Conservation (phyloP, 2,113 vertebrate genomes). For the Eretmochelys imbricata region DNA sequence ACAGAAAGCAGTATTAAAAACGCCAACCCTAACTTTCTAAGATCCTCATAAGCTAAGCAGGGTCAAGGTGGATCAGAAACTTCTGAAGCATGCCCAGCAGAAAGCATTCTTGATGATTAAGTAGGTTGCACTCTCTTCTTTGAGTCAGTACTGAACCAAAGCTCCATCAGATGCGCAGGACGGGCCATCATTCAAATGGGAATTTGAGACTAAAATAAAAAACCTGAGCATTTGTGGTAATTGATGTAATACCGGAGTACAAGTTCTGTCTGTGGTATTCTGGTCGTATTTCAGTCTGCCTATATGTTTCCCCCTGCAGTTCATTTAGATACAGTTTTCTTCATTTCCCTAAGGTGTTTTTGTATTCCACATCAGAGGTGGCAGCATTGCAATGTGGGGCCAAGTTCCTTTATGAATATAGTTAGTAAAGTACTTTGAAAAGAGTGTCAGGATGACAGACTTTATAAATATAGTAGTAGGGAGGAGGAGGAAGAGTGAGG, state of each 20-base stretch:
- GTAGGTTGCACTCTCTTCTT: background rate
- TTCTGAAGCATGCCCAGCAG: background rate
- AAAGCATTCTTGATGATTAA: background rate
- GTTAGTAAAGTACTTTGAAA: constrained; percentile 3
- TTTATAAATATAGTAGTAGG: background rate
- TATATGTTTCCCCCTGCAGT: constrained; percentile 50
- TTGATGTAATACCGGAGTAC: background rate
- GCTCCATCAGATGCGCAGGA: background rate
- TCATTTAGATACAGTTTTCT: constrained; percentile 37
- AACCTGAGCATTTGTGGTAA: background rate
- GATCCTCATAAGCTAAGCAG: background rate
- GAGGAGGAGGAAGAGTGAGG: background rate
- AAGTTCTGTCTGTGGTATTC: constrained; percentile 58
- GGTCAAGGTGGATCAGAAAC: background rate
- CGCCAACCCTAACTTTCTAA: background rate
- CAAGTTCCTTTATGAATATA: background rate
- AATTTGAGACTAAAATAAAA: background rate
- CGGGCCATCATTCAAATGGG: background rate
- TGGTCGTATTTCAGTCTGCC: constrained; percentile 47
- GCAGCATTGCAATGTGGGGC: background rate
- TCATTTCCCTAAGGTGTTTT: constrained; percentile 57
- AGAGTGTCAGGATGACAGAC: constrained; percentile 5
- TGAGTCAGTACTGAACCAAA: background rate
- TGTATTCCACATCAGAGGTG: constrained; percentile 34
- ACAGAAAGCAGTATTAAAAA: background rate